A percentile compares a stretch with the other conserved stretches of the same genome.
Evolutionary conservation across 2,797 vertebrate genomes (phyloP).

Genomic region (Netta rufina): DNA sequence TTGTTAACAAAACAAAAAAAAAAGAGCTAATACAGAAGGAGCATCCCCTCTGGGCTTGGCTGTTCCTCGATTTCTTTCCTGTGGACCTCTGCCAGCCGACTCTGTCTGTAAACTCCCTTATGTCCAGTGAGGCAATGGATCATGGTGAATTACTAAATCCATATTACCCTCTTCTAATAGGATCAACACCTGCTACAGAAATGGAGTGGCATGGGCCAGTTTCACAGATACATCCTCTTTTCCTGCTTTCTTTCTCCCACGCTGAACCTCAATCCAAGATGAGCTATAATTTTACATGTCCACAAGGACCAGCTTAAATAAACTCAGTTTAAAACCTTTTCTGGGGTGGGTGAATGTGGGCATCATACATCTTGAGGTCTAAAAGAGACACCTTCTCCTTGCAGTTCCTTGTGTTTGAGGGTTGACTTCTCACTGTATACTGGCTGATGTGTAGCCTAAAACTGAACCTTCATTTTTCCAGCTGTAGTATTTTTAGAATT

Average conservation of each 20-base stretch:
- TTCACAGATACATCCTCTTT: background rate
- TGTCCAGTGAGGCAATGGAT: background rate
- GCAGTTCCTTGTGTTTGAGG: background rate
- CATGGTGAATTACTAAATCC: background rate
- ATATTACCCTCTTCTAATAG: background rate
- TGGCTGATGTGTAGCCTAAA: background rate
- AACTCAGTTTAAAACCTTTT: background rate
- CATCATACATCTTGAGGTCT: background rate
- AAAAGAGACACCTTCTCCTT: background rate
- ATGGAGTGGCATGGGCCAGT: background rate
- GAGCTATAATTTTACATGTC: background rate
- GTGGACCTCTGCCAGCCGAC: rapidly evolving
- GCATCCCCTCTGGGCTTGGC: background rate
- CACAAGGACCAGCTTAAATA: background rate
- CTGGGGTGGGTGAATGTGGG: background rate
- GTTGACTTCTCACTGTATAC: background rate
- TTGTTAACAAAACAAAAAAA: background rate
- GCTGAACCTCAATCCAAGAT: background rate
- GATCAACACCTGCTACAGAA: background rate
- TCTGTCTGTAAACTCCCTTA: background rate
- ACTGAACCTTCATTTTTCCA: background rate
- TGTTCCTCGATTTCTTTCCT: background rate
- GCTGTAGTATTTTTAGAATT: background rate
- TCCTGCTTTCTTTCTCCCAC: background rate
- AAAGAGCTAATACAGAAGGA: background rate